Base-by-base conservation (phyloP, 1,140 invertebrate genomes). In the Nephila pilipes region DNA sequence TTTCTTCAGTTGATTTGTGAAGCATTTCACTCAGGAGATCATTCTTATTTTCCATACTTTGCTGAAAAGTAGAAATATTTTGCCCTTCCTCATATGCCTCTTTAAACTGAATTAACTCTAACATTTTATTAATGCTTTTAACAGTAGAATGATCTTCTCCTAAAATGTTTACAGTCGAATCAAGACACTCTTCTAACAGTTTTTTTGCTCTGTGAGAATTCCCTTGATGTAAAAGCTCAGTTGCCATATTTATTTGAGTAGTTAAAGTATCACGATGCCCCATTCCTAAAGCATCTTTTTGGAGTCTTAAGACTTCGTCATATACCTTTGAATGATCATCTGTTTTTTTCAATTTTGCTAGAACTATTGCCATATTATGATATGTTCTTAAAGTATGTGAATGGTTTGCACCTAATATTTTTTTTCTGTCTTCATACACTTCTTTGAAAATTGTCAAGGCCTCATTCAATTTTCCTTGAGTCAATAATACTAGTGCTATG, bases 321-420 rank as follows among this genome's bases (percentile, higher is more conserved):
- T 92, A 55, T 60, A 12, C n/a, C 29, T 25, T 60, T n/a, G 90
- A 75, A 81, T 69, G 69, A 85, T 94, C 75, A 58, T 89, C 60
- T 6, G 20, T 63, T 83, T 94, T 94, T 25, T 93, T 93, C 69
- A 94, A 75, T 20, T 89, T 90, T 92, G 58, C 87, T 20, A 92
- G 69, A 81, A 92, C 18, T 4, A 1, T 3, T 69, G 75, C 69
- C 38, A 94, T 94, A 57, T 87, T 91, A 90, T 85, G 29, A 32
- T 85, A 93, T 8, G 94, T 93, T 89, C 92, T 94, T 25, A 95
- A 79, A 55, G 95, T 95, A 88, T 95, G 94, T 25, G 94, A 54
- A 92, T 95, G 93, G 90, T 94, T 87, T 16, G 32, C 14, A 14
- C 95, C 95, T 60, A 95, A 90, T 54, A 94, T 65, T 25, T 79